phyloP scores from a whole-genome alignment of 1,140 invertebrate genomes.

The Brachionus angularis region DNA sequence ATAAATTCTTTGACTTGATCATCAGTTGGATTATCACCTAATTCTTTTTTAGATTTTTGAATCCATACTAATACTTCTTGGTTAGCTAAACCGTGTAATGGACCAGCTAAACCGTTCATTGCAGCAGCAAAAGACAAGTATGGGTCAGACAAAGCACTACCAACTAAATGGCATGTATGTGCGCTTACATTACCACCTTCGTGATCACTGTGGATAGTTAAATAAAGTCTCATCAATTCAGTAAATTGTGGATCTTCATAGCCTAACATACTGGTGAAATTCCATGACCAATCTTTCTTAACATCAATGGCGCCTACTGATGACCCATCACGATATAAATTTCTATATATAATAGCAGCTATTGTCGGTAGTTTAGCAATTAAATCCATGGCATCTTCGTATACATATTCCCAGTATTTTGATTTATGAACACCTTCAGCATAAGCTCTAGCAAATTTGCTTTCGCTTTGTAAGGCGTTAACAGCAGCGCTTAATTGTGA shows the following conservation, averaged over 20 bases:
- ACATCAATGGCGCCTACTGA: constrained; percentile 80
- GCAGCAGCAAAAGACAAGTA: constrained; percentile 88
- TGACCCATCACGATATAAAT: constrained; percentile 78
- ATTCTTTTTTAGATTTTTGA: constrained; percentile 67
- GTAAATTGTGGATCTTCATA: constrained; percentile 80
- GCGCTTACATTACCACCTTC: constrained; percentile 90
- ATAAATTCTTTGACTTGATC: constrained; percentile 86
- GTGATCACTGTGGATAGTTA: constrained; percentile 91
- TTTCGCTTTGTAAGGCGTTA: constrained; percentile 85
- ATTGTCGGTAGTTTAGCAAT: constrained; percentile 91
- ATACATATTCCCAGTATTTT: constrained; percentile 81
- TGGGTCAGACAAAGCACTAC: constrained; percentile 87
- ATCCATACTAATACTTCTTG: constrained; percentile 64
- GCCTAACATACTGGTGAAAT: constrained; percentile 86
- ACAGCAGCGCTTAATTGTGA: constrained; percentile 87
- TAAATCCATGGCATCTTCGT: constrained; percentile 91
- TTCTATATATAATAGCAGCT: constrained; percentile 88
- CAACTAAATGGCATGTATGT: constrained; percentile 88
- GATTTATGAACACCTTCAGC: constrained; percentile 74
- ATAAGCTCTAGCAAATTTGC: constrained; percentile 87
- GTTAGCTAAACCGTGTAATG: constrained; percentile 90
- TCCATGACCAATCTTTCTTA: constrained; percentile 85
- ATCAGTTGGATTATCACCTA: constrained; percentile 72
- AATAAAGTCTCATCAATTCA: constrained; percentile 86
- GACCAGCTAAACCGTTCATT: constrained; percentile 88